Percentiles rank a stretch among this genome's conserved stretches.
Conservation (phyloP, 2,888 invertebrate genomes). For the Lasioglossum zephyrum region DNA sequence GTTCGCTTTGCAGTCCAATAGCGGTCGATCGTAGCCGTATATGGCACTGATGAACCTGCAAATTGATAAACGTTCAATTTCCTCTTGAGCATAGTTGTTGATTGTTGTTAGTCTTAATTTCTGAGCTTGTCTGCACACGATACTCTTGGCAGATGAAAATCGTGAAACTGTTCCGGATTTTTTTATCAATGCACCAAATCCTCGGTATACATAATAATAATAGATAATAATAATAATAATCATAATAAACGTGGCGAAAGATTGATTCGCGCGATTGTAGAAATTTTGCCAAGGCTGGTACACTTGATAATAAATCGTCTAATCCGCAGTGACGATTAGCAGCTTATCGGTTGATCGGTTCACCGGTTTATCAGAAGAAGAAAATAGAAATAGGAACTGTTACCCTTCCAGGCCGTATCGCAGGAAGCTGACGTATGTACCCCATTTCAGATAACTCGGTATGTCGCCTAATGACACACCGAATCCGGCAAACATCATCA, state of each 20-base stretch:
- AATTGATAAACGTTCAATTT: not conserved
- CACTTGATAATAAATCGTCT: not conserved
- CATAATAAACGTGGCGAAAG: not conserved
- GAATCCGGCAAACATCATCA: constrained; percentile 99
- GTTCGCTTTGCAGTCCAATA: constrained; percentile 89
- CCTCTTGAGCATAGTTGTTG: not conserved
- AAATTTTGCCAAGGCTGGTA: not conserved
- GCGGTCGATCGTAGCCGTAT: constrained; percentile 91
- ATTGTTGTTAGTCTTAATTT: not conserved
- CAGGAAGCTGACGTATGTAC: constrained; percentile 95
- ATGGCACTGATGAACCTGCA: constrained; percentile 89
- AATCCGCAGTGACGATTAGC: not conserved
- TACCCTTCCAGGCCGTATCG: constrained; percentile 95
- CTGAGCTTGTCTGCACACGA: not conserved
- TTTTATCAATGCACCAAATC: too few species aligned
- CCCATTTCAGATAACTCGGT: constrained; percentile 94
- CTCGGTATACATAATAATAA: too few species aligned
- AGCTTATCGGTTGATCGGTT: not conserved
- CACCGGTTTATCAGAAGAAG: not conserved
- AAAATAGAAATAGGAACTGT: constrained; percentile 31
- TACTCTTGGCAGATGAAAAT: too few species aligned
- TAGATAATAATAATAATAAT: too few species aligned
- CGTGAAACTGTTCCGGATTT: too few species aligned
- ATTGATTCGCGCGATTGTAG: too few species aligned
- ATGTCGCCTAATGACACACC: constrained; percentile 95